phyloP scores from a whole-genome alignment of 2,888 invertebrate species.

The Branchellion lobata region DNA sequence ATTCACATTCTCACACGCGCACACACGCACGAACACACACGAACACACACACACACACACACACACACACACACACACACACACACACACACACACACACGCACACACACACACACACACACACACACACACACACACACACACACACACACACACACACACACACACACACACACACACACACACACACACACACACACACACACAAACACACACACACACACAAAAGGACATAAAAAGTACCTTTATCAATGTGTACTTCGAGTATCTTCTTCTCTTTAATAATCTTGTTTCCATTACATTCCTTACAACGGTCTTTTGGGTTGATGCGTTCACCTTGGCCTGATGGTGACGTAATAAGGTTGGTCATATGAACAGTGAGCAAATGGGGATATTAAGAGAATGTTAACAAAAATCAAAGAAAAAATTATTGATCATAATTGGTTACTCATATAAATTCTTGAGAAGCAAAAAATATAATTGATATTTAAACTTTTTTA shows the following conservation, averaged over 20 bases:
- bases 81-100: slow-evolving; percentile 39
- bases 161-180: slow-evolving; percentile 23
- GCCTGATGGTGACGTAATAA: too few species aligned
- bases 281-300: slow-evolving; percentile 84
- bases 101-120: slow-evolving; percentile 37
- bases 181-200: slow-evolving; percentile 23
- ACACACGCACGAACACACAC: not conserved
- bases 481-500: too few species aligned
- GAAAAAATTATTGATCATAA: too few species aligned
- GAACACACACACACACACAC: slow-evolving; percentile 30
- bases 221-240: slow-evolving; percentile 19
- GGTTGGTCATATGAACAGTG: too few species aligned
- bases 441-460: too few species aligned
- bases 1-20: too few species aligned
- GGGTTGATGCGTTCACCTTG: slow-evolving; percentile 66
- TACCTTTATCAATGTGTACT: slow-evolving; percentile 80
- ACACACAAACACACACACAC: slow-evolving; percentile 16
- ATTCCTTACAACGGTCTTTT: slow-evolving; percentile 85
- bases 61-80: slow-evolving; percentile 30
- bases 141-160: slow-evolving; percentile 14
- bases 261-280: slow-evolving; percentile 89
- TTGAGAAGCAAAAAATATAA: too few species aligned
- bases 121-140: slow-evolving; percentile 6
- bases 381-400: too few species aligned
- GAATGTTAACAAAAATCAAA: too few species aligned